Percentiles rank a stretch among this genome's conserved stretches.
Evolutionary conservation across 2,888 invertebrate species (phyloP).

Genomic region (Drosophila demipolita): DNA sequence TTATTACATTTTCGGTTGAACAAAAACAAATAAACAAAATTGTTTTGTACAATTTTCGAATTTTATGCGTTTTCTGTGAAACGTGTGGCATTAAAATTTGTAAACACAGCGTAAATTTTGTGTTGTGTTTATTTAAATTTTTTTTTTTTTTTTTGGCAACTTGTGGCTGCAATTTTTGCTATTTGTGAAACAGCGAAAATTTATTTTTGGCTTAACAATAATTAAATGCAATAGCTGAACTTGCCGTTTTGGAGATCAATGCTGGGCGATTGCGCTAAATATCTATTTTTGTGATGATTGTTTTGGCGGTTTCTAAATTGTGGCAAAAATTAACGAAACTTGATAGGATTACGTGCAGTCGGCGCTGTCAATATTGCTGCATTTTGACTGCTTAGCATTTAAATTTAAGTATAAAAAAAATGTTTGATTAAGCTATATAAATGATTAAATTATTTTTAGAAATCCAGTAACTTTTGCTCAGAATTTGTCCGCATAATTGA

Average conservation of each 20-base stretch:
- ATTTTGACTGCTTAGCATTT: neutral
- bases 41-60: constrained; percentile 46
- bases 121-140: neutral
- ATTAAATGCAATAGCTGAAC: constrained; percentile 57
- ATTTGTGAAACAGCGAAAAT: constrained; percentile 29
- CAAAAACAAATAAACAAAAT: constrained; percentile 61
- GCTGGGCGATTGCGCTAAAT: constrained; percentile 14
- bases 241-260: constrained; percentile 49
- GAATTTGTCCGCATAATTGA: constrained; percentile 1
- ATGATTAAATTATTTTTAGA: too few species aligned
- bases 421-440: neutral
- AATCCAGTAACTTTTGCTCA: neutral
- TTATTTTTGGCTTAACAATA: constrained; percentile 42
- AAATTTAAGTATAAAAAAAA: neutral
- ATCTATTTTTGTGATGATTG: constrained; percentile 35
- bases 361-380: neutral
- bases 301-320: neutral
- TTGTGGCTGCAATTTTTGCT: constrained; percentile 43
- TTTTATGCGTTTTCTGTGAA: constrained; percentile 58
- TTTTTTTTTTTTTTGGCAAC: constrained; percentile 4
- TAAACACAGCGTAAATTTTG: constrained; percentile 18
- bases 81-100: constrained; percentile 58
- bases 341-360: constrained; percentile 5
- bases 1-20: constrained; percentile 59
- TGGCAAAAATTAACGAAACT: constrained; percentile 24